phyloP scores from a whole-genome alignment of 2,888 invertebrate genomes.

The Cordilura impudica region DNA sequence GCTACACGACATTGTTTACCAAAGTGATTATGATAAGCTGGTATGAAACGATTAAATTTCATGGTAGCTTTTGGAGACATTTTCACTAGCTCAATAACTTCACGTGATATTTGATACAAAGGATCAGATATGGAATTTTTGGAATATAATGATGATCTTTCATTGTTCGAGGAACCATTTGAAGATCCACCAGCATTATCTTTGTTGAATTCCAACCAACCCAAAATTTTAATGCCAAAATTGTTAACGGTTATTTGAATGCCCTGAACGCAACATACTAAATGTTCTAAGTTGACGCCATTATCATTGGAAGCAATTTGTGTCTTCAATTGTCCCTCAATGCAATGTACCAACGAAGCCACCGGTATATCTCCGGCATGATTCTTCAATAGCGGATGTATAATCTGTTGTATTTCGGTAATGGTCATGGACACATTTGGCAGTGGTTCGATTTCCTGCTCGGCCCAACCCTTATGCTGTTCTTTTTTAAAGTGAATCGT shows the following conservation, averaged over 20 bases:
- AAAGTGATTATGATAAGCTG: constrained; percentile 97
- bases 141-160: constrained; percentile 66
- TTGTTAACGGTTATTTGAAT: constrained; percentile 79
- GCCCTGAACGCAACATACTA: constrained; percentile 90
- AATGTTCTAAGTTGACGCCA: constrained; percentile 93
- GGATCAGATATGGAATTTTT: constrained; percentile 75
- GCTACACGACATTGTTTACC: constrained; percentile 96
- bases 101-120: constrained; percentile 87
- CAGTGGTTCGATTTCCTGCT: constrained; percentile 84
- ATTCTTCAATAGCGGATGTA: constrained; percentile 74
- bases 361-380: constrained; percentile 77
- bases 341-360: constrained; percentile 76
- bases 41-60: constrained; percentile 91
- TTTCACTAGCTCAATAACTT: constrained; percentile 90
- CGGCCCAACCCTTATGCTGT: constrained; percentile 86
- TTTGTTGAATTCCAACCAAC: constrained; percentile 74
- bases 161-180: not conserved
- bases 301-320: constrained; percentile 77
- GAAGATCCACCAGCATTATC: constrained; percentile 66
- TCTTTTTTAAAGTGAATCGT: constrained; percentile 81
- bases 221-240: constrained; percentile 77
- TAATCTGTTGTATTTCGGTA: constrained; percentile 74
- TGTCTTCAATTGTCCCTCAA: constrained; percentile 74
- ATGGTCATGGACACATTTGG: constrained; percentile 80
- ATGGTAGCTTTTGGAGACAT: constrained; percentile 90